Percentiles rank a stretch among this genome's conserved stretches.
Evolutionary conservation across 2,888 invertebrate genomes (phyloP).

Genomic region (Cataglyphis cursor): DNA sequence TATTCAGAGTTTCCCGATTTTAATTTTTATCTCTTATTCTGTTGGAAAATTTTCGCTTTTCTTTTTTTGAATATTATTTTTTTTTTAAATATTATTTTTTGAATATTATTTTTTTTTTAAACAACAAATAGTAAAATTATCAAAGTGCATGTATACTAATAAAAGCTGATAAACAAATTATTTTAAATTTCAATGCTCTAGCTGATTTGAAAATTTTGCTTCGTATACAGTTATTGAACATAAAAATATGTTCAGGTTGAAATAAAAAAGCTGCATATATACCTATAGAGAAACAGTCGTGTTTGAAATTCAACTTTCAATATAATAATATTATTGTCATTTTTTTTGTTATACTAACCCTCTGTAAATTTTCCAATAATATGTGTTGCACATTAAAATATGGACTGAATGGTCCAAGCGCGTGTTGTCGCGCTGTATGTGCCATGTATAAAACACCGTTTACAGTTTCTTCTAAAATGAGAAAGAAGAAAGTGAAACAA

Average conservation of each 20-base stretch:
- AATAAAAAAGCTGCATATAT: too few relatives aligned
- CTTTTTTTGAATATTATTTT: not conserved
- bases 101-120: not conserved
- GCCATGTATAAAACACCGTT: conserved; percentile 96
- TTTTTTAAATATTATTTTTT: not conserved
- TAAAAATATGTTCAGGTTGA: too few relatives aligned
- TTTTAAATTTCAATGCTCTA: not conserved
- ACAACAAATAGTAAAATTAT: not conserved
- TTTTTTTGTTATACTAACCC: conserved; percentile 84
- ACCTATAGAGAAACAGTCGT: too few relatives aligned
- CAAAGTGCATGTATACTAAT: not conserved
- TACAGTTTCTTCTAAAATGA: conserved; percentile 94
- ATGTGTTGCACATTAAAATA: conserved; percentile 97
- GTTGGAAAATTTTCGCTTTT: not conserved
- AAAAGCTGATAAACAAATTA: not conserved
- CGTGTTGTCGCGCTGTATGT: conserved; percentile 94
- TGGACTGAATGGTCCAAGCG: conserved; percentile 98
- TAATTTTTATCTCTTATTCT: not conserved
- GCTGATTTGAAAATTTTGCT: not conserved
- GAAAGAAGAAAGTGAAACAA: conserved; percentile 34
- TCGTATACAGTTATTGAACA: too few relatives aligned
- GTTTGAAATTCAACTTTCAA: too few relatives aligned
- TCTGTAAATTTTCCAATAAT: conserved; percentile 94
- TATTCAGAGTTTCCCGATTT: not conserved
- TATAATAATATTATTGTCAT: not conserved